Evolutionary conservation across 2,797 vertebrate species (phyloP).

Genomic region (Bryconaethiops microstoma): DNA sequence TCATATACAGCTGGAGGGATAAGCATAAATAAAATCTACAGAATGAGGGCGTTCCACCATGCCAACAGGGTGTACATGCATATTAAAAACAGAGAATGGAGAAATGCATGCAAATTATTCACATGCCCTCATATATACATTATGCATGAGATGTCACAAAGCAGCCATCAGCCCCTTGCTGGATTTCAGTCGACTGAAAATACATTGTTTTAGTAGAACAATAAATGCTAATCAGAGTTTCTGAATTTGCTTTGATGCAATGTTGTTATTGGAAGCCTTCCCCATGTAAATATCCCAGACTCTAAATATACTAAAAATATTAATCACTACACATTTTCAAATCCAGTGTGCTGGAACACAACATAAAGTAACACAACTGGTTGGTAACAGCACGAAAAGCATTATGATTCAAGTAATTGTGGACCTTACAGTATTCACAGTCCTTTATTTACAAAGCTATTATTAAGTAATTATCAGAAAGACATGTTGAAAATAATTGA

Average conservation of each 20-base stretch:
- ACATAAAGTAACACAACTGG: neutral
- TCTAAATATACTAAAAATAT: neutral
- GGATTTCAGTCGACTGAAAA: conserved; percentile 15
- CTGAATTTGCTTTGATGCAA: neutral
- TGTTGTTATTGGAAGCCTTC: neutral
- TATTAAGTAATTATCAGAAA: neutral
- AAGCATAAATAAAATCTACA: conserved; percentile 22
- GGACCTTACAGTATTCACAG: neutral
- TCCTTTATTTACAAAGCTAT: neutral
- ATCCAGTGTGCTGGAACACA: neutral
- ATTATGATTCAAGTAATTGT: neutral
- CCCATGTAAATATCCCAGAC: neutral
- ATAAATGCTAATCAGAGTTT: neutral
- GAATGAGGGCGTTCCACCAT: conserved; percentile 38
- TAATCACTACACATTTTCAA: neutral
- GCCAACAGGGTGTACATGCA: conserved; percentile 54
- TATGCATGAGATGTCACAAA: conserved; percentile 37
- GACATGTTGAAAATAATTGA: neutral
- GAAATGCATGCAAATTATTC: conserved; percentile 56
- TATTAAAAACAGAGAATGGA: conserved; percentile 23
- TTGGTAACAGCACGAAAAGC: neutral
- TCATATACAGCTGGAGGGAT: conserved; percentile 29
- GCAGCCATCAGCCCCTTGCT: neutral
- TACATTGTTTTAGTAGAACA: neutral
- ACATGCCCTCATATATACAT: conserved; percentile 47